phyloP scores from a whole-genome alignment of 1,140 invertebrate genomes.

The Drosophila grimshawi region DNA sequence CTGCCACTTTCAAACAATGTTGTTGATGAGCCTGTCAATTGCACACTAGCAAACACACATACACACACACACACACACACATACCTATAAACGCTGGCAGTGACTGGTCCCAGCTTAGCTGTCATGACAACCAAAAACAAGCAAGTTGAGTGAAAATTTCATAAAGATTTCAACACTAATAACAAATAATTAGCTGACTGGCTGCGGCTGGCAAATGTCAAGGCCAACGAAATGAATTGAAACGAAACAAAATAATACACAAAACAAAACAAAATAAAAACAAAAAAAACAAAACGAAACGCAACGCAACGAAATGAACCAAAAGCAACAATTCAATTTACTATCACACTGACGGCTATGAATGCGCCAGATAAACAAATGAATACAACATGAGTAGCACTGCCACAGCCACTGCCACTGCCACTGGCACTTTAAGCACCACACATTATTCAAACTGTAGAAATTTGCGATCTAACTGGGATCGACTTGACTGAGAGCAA shows the following conservation, averaged over 20 bases:
- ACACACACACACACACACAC: constrained; percentile 20
- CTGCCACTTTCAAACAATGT: constrained; percentile 74
- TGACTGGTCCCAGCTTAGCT: constrained; percentile 16
- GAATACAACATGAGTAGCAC: constrained; percentile 8
- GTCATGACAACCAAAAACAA: constrained; percentile 46
- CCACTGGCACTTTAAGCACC: background rate
- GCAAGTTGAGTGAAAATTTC: constrained; percentile 54
- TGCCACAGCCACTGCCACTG: background rate
- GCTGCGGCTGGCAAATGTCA: constrained; percentile 64
- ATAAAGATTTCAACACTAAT: constrained; percentile 79
- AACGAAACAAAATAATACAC: constrained; percentile 19
- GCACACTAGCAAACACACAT: constrained; percentile 48
- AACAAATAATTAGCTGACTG: constrained; percentile 79
- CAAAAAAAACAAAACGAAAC: background rate
- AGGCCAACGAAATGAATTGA: constrained; percentile 26
- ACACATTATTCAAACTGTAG: background rate
- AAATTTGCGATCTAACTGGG: background rate
- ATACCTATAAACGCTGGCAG: constrained; percentile 17
- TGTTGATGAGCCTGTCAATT: constrained; percentile 79
- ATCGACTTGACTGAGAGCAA: too few relatives aligned
- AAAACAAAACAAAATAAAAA: constrained; percentile 3
- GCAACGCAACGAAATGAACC: background rate
- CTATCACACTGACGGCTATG: constrained; percentile 21
- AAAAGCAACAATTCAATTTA: constrained; percentile 29
- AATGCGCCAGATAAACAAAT: constrained; percentile 30